A percentile compares a stretch with the other conserved stretches of the same genome.
Conservation (phyloP, 2,113 vertebrate species). For the Tachycineta bicolor region DNA sequence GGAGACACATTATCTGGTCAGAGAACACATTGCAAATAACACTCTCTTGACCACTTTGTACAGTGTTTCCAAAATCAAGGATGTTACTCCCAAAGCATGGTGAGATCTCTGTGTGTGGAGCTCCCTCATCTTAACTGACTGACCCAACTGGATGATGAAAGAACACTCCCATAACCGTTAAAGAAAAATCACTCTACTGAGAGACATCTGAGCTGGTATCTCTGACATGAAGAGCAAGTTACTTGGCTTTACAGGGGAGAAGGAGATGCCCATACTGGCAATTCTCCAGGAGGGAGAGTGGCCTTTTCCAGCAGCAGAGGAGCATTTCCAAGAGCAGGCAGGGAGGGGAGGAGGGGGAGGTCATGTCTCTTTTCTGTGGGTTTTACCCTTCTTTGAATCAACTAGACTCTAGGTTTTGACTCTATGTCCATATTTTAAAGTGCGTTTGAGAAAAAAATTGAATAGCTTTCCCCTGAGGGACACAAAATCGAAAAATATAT, state of each 20-base stretch:
- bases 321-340: not conserved
- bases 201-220: not conserved
- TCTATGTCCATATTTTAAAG: not conserved
- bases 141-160: not conserved
- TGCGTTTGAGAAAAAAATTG: not conserved
- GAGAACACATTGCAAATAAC: not conserved
- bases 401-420: not conserved
- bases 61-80: not conserved
- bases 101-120: not conserved
- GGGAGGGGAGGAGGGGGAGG: not conserved
- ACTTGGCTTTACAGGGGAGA: not conserved
- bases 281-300: not conserved
- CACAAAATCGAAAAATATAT: not conserved
- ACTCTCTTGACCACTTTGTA: not conserved
- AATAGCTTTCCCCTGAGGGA: not conserved
- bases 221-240: not conserved
- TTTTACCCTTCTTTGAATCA: not conserved
- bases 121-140: not conserved
- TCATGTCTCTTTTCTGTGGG: not conserved
- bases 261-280: fast-evolving
- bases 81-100: not conserved
- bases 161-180: not conserved
- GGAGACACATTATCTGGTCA: not conserved
- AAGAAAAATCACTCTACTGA: not conserved
- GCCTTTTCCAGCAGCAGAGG: not conserved